Evolutionary conservation across 2,888 invertebrate species (phyloP).

Genomic region (Acronicta alni): DNA sequence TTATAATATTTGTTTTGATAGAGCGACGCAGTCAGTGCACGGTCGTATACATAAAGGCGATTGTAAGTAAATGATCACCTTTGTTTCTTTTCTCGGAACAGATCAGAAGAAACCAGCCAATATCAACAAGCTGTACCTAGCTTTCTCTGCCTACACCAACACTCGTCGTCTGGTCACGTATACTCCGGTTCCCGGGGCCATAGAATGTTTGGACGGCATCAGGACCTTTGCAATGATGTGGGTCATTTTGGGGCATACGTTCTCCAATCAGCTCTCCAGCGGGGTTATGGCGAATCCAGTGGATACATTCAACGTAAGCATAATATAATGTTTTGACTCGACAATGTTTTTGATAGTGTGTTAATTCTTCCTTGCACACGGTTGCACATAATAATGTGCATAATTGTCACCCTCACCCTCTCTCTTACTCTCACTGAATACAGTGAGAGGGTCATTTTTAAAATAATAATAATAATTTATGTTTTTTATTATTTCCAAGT

Average conservation of each 20-base stretch:
- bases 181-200: constrained; percentile 66
- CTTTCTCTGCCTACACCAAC: constrained; percentile 79
- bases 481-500: constrained; percentile 60
- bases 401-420: too few relatives aligned
- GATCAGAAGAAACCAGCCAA: constrained; percentile 61
- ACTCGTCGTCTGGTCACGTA: constrained; percentile 76
- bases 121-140: constrained; percentile 59
- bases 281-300: constrained; percentile 62
- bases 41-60: too few relatives aligned
- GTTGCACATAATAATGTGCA: too few relatives aligned
- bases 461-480: too few relatives aligned
- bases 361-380: too few relatives aligned
- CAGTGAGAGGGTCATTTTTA: too few relatives aligned
- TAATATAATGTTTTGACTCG: too few relatives aligned
- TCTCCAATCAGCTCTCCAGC: constrained; percentile 52
- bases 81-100: constrained; percentile 52
- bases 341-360: neutral
- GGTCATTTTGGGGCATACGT: constrained; percentile 83
- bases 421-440: too few relatives aligned
- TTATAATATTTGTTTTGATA: too few relatives aligned
- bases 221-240: constrained; percentile 84
- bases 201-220: constrained; percentile 85
- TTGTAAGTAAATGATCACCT: neutral
- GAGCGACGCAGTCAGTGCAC: too few relatives aligned
- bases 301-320: constrained; percentile 63